These are phyloP conservation scores for Drosophila ambigua DNA, from an alignment of 1,140 invertebrate genomes.

Conservation along the genomic window DNA sequence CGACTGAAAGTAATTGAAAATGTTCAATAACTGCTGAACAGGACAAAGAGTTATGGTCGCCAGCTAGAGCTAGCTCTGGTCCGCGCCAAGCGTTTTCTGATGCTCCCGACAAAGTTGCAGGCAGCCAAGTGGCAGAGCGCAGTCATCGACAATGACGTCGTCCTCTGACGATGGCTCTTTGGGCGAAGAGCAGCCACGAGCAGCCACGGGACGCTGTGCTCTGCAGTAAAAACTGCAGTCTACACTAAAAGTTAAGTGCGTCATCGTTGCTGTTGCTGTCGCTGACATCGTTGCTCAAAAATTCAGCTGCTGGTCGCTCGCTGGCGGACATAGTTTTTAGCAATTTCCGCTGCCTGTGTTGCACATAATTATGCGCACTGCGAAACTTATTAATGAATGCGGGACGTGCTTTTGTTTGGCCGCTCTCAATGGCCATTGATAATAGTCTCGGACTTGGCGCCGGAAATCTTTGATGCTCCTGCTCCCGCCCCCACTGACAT, in stretches of 20 bases:
- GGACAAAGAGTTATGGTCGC: conserved; percentile 78
- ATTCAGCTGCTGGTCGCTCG: conserved; percentile 33
- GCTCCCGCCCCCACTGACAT: conserved; percentile 32
- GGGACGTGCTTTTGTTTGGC: conserved; percentile 45
- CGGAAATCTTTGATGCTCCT: conserved; percentile 28
- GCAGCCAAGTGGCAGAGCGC: conserved; percentile 61
- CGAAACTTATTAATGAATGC: conserved; percentile 65
- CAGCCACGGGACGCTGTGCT: conserved; percentile 2
- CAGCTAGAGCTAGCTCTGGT: conserved; percentile 8
- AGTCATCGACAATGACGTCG: conserved; percentile 68
- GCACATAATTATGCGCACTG: conserved; percentile 68
- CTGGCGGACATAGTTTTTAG: conserved; percentile 49
- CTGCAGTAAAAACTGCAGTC: conserved; percentile 62
- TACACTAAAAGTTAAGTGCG: conserved; percentile 68
- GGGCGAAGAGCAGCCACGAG: too few relatives aligned
- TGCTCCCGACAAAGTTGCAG: conserved; percentile 66
- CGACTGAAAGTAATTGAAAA: conserved; percentile 83
- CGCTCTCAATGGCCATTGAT: conserved; percentile 35
- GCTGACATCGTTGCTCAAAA: conserved; percentile 55
- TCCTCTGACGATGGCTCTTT: conserved; percentile 3
- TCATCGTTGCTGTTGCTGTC: conserved; percentile 36
- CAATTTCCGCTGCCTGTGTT: conserved; percentile 64
- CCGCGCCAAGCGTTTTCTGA: conserved; percentile 38
- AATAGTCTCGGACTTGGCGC: not conserved
- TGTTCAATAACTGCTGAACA: conserved; percentile 81